These are phyloP conservation scores for Nibea coibor DNA, from an alignment of 2,113 vertebrate species.

Conservation along the genomic window DNA sequence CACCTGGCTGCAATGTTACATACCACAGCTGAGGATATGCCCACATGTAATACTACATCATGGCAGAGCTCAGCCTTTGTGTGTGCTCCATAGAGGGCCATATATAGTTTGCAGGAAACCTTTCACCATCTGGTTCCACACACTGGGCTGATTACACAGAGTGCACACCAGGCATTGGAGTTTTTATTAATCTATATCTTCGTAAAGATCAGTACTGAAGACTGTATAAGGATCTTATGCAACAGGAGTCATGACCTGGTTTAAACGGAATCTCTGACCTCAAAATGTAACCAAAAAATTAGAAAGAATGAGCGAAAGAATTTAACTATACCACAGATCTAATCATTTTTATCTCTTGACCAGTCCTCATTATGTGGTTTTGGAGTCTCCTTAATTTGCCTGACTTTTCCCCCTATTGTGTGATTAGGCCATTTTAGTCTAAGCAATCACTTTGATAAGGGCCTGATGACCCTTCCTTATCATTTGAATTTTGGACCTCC, in stretches of 20 bases:
- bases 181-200: too few species aligned
- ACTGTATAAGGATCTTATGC: background rate
- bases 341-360: background rate
- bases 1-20: background rate
- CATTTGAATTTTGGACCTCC: background rate
- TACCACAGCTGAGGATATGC: background rate
- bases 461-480: constrained; percentile 12
- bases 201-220: too few species aligned
- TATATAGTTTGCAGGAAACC: background rate
- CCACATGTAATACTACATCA: background rate
- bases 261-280: background rate
- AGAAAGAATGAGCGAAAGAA: background rate
- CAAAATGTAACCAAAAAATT: background rate
- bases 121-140: background rate
- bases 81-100: background rate
- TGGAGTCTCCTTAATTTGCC: background rate
- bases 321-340: background rate
- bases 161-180: too few species aligned
- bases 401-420: background rate
- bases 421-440: constrained; percentile 20
- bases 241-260: background rate
- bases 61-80: background rate
- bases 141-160: too few species aligned
- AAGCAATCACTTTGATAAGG: constrained; percentile 12
- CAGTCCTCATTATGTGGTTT: constrained; percentile 30